Percentiles rank a stretch among this genome's conserved stretches.
phyloP scores from a whole-genome alignment of 2,113 vertebrate species.

The Australoheros scitulus region DNA sequence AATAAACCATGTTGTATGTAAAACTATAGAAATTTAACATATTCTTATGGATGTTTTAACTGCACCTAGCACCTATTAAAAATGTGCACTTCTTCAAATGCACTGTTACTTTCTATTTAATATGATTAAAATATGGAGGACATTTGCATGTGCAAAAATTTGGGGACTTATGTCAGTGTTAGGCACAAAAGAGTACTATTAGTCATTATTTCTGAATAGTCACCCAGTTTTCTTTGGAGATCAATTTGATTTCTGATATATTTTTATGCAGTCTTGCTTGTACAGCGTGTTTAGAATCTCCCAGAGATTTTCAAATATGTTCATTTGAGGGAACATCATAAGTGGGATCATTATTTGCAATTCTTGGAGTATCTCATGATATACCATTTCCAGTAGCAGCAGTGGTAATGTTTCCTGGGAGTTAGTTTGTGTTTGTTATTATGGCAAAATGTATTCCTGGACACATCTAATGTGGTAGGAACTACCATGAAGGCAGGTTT shows the following conservation, averaged over 20 bases:
- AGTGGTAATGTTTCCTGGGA: neutral
- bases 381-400: accelerated
- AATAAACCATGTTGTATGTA: too few species aligned
- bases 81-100: too few species aligned
- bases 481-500: neutral
- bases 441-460: neutral
- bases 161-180: too few species aligned
- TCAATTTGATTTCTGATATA: neutral
- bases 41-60: too few species aligned
- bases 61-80: too few species aligned
- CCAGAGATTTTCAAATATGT: neutral
- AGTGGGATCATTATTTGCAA: neutral
- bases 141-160: too few species aligned
- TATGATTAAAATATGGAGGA: too few species aligned
- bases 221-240: neutral
- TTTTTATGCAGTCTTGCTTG: neutral
- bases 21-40: too few species aligned
- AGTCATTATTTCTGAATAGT: neutral
- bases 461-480: neutral
- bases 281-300: neutral
- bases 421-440: neutral
- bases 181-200: neutral
- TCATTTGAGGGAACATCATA: neutral
- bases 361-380: neutral
- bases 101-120: too few species aligned